phyloP scores from a whole-genome alignment of 2,888 invertebrate genomes.

The Tetragonisca angustula region DNA sequence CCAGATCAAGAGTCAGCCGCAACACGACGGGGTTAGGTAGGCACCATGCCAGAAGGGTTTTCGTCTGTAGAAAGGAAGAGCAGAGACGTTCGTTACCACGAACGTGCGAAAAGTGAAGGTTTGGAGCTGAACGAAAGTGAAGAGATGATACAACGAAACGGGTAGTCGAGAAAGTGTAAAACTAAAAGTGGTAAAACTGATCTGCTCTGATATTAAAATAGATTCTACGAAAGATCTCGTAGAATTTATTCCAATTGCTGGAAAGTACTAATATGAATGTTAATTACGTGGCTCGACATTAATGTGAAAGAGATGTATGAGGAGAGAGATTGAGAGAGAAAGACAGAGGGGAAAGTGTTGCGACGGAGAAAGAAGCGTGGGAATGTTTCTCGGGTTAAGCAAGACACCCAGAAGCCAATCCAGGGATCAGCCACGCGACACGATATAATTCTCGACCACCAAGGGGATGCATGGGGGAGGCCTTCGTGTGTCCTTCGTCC shows the following conservation, averaged over 20 bases:
- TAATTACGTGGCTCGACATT: background rate
- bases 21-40: constrained; percentile 37
- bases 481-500: constrained; percentile 61
- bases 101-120: background rate
- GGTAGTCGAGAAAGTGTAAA: background rate
- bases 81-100: background rate
- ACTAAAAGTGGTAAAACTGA: too few species aligned
- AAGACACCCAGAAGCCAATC: constrained; percentile 69
- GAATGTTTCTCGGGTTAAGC: constrained; percentile 55
- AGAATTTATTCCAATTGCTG: too few species aligned
- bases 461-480: constrained; percentile 57
- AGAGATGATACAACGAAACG: background rate
- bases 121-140: background rate
- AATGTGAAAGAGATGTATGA: background rate
- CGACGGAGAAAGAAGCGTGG: constrained; percentile 8
- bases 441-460: constrained; percentile 59
- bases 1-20: constrained; percentile 64
- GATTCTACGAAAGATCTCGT: too few species aligned
- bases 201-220: too few species aligned
- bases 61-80: constrained; percentile 3
- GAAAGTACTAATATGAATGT: background rate
- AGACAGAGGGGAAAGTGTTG: background rate
- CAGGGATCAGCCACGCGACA: constrained; percentile 66
- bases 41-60: constrained; percentile 48
- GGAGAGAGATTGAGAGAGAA: too few species aligned